A percentile compares a stretch with the other conserved stretches of the same genome.
These are phyloP conservation scores for Microcebus tavaratra DNA, from an alignment of 2,113 vertebrate genomes.

Conservation along the genomic window DNA sequence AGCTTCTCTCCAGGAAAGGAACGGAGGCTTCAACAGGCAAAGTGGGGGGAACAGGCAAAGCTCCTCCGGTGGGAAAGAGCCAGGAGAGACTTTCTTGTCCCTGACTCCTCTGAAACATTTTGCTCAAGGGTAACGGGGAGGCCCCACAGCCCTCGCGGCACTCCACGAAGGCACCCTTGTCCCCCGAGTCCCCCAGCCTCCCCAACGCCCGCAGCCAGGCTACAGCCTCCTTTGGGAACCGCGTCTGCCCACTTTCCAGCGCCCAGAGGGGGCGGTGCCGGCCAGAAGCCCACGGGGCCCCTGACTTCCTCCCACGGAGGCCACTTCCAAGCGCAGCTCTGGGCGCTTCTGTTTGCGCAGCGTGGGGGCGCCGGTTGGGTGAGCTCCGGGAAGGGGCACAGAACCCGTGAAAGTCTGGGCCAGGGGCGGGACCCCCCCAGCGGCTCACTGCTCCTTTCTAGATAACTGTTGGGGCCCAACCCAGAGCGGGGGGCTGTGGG, in stretches of 20 bases:
- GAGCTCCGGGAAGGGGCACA: accelerated
- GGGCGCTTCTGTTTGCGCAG: background rate
- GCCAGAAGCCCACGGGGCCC: background rate
- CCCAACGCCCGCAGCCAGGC: background rate
- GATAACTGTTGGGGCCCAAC: background rate
- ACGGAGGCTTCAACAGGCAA: background rate
- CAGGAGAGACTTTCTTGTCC: background rate
- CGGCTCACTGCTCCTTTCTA: background rate
- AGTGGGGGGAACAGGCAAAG: background rate
- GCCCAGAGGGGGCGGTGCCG: accelerated
- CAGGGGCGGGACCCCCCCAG: background rate
- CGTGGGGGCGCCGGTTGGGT: background rate
- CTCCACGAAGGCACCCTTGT: no score
- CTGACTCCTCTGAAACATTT: background rate
- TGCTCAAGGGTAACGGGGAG: accelerated
- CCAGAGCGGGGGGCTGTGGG: background rate
- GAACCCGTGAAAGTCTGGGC: background rate
- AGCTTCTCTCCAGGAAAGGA: background rate
- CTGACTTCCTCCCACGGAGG: background rate
- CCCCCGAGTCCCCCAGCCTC: no score
- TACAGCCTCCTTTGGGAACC: background rate
- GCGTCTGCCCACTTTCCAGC: background rate
- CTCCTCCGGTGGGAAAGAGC: background rate
- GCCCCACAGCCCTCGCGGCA: background rate
- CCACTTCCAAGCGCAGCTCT: background rate